Base-by-base conservation (phyloP, 2,797 vertebrate genomes). In the Petrocephalus schoutedeni region DNA sequence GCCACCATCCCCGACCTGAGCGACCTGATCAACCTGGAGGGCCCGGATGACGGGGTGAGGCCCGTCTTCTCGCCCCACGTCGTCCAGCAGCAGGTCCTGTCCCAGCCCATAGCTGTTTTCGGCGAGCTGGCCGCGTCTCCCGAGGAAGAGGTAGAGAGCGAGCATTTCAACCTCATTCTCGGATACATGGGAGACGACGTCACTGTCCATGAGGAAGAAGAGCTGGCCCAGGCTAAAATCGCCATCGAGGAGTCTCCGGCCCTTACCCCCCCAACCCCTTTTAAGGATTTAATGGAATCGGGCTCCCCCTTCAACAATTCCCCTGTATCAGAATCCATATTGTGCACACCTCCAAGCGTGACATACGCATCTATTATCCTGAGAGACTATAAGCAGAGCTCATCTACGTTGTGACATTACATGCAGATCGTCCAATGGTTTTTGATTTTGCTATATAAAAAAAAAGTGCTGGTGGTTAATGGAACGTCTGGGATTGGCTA, bases 221-320 rank as follows among this genome's bases (percentile, higher is more conserved):
- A 96, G 88, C 92, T 92, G 0, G 93, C 91, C 0, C 95, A 95
- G 90, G 93, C 95, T 91, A 98, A 97, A 92, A 88, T 96, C 74
- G 95, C 95, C 64, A 92, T 96, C 0, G 97, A 96, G 91, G 97
- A 97, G 83, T 97, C 97, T 1, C 93, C 97, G 0, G 96, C 97
- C 0, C 93, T 99, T 88, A 99, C 97, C 0, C 98, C 98, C 0
- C 98, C 98, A 0, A 99, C 98, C 5, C 98, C 98, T 36, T 99
- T 99, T 89, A 95, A 98, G 89, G 98, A 99, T 95, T 97, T 95
- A 0, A 92, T 95, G 84, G 95, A 94, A 89, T 95, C 97, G 0
- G 94, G 94, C 91, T 97, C 96, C 91, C 97, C 97, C 0, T 94
- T 95, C 85, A 96, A 96, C 90, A 97, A 96, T 92, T 99, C 97